Base-by-base conservation (phyloP, 2,797 vertebrate genomes). In the Sciaenops ocellatus region DNA sequence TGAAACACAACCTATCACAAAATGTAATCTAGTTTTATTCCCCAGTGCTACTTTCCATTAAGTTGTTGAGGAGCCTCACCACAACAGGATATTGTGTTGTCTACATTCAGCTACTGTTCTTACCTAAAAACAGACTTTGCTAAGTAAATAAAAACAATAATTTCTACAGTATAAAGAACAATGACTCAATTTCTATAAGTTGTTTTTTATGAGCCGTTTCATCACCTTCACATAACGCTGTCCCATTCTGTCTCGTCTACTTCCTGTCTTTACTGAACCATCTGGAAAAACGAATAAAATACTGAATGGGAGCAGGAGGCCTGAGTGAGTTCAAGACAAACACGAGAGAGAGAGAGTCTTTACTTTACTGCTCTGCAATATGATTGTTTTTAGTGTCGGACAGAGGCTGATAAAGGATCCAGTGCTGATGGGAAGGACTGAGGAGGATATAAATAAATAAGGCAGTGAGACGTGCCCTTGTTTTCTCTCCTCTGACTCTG, bases 401-500 rank as follows among this genome's bases (percentile, higher is more conserved):
- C 16, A 4, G 62, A 86, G 80, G 84, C 89, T 73, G 87, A 90
- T 85, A 82, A 87, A 84, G 82, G 68, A 85, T 73, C 30, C 63
- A 50, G 77, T 78, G 78, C 83, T 84, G 82, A 90, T 77, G 88
- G 87, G 76, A 78, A 82, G 69, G 70, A 80, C 79, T 6, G 55
- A 8, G 34, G 63, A 62, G 47, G 66, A 82, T 84, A 89, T 75
- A 92, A 89, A 90, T 91, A 89, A 87, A 91, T 86, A 80, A 86
- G 85, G 69, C 89, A 80, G 66, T 84, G 86, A 95, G 90, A 92
- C 70, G 20, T 82, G 82, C 84, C 90, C 92, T 93, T 94, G 92
- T 94, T 91, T 93, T 90, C 90, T 86, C 87, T 90, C 82, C 86
- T 88, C 88, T 94, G 94, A 93, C 92, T 82, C 8, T 6, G 34